Percentiles rank a stretch among this genome's conserved stretches.
phyloP scores from a whole-genome alignment of 2,888 invertebrate genomes.

The Linnaemya tessellans region DNA sequence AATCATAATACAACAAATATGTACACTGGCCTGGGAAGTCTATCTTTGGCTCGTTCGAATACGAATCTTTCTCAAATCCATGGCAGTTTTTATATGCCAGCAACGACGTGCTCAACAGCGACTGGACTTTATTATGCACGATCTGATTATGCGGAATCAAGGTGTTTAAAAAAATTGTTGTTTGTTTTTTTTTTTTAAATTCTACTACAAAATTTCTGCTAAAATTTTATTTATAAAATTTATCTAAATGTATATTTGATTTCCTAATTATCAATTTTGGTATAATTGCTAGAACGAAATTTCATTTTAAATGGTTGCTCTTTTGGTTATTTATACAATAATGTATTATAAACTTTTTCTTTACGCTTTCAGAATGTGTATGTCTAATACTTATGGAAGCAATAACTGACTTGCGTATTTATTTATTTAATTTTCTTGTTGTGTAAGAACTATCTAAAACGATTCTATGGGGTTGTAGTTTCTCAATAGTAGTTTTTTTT shows the following conservation, averaged over 20 bases:
- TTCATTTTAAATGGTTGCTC: constrained; percentile 48
- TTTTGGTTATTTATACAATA: constrained; percentile 24
- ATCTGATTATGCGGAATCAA: constrained; percentile 80
- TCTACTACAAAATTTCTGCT: constrained; percentile 43
- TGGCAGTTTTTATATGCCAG: constrained; percentile 64
- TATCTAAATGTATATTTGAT: constrained; percentile 56
- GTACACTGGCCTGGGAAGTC: constrained; percentile 64
- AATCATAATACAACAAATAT: constrained; percentile 58
- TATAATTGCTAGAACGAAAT: constrained; percentile 55
- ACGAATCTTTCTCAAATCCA: constrained; percentile 77
- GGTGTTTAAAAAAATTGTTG: constrained; percentile 76
- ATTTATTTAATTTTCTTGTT: background rate
- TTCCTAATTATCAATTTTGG: constrained; percentile 41
- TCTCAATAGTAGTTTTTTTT: background rate
- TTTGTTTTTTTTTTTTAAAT: background rate
- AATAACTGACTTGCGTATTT: background rate
- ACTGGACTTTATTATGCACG: constrained; percentile 77
- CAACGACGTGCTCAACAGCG: constrained; percentile 56
- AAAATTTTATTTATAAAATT: constrained; percentile 42
- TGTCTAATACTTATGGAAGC: constrained; percentile 8
- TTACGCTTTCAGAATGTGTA: constrained; percentile 25
- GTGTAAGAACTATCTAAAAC: background rate
- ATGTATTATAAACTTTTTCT: constrained; percentile 29
- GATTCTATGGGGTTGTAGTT: background rate
- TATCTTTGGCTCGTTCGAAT: constrained; percentile 74